A percentile compares a stretch with the other conserved stretches of the same genome.
These are phyloP conservation scores for Electrophaes corylata DNA, from an alignment of 2,888 invertebrate species.

Conservation along the genomic window DNA sequence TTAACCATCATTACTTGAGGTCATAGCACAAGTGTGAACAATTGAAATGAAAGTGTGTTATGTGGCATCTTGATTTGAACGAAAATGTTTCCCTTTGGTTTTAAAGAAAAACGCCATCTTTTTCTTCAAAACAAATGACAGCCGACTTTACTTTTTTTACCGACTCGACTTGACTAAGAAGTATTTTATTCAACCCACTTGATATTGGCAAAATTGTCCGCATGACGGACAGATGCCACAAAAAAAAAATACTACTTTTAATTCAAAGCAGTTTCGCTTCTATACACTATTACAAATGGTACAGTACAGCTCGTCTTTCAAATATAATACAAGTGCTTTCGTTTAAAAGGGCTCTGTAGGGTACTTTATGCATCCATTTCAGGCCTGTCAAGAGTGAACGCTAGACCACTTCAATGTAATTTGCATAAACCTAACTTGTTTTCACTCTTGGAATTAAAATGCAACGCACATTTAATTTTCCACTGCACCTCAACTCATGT, in stretches of 20 bases:
- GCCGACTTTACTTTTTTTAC: no score
- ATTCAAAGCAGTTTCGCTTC: background rate
- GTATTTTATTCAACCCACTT: no score
- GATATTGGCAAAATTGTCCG: no score
- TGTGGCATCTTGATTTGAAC: no score
- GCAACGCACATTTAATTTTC: background rate
- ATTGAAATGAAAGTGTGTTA: no score
- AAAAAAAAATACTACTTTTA: background rate
- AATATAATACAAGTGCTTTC: constrained; percentile 9
- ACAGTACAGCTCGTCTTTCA: background rate
- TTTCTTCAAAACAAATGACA: no score
- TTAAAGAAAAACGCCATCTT: no score
- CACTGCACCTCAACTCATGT: background rate
- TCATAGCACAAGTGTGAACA: no score
- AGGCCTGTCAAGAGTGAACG: constrained; percentile 6
- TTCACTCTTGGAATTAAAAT: background rate
- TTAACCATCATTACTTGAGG: no score
- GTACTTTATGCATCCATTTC: background rate
- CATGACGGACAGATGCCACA: no score
- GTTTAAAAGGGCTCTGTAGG: constrained; percentile 8
- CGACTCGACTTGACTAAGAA: no score
- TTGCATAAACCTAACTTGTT: constrained; percentile 14
- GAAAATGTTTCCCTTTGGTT: no score
- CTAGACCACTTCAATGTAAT: constrained; percentile 14
- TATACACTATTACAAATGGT: background rate